A percentile compares a stretch with the other conserved stretches of the same genome.
phyloP scores from a whole-genome alignment of 53 echinoderm and acorn worm genomes.

The Hippasteria phrygiana region DNA sequence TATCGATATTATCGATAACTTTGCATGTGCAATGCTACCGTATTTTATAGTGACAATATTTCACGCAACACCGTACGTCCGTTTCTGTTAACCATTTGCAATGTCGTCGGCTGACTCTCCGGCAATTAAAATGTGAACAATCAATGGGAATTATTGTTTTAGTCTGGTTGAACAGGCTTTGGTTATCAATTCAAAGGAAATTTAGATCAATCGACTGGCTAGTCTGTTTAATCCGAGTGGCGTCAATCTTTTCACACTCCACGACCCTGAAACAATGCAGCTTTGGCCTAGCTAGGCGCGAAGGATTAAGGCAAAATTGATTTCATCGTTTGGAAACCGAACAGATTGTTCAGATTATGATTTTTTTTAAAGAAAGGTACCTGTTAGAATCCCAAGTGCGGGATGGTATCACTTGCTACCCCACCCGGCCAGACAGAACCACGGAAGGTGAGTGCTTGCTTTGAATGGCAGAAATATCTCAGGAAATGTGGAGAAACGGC shows the following conservation, averaged over 20 bases:
- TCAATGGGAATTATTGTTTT: neutral
- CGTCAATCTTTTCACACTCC: neutral
- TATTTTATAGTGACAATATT: too few relatives aligned
- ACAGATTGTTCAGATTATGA: conserved; percentile 18
- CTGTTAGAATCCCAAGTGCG: neutral
- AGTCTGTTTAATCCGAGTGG: neutral
- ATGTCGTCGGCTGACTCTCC: too few relatives aligned
- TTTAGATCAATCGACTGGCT: neutral
- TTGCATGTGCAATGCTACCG: too few relatives aligned
- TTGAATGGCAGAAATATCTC: too few relatives aligned
- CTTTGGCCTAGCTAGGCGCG: neutral
- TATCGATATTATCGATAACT: too few relatives aligned
- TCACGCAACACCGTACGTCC: too few relatives aligned
- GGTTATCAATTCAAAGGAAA: neutral
- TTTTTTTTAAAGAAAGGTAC: neutral
- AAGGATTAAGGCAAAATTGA: conserved; percentile 13
- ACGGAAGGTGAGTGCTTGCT: conserved; percentile 6
- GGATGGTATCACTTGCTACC: neutral
- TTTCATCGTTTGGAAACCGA: neutral
- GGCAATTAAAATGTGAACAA: neutral
- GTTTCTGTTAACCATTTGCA: too few relatives aligned
- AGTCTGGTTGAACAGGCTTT: neutral
- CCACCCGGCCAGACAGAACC: neutral
- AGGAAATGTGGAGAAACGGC: too few relatives aligned
- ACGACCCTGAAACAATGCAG: neutral